phyloP scores from a whole-genome alignment of 2,888 invertebrate genomes.

The Sphaerophoria taeniata region DNA sequence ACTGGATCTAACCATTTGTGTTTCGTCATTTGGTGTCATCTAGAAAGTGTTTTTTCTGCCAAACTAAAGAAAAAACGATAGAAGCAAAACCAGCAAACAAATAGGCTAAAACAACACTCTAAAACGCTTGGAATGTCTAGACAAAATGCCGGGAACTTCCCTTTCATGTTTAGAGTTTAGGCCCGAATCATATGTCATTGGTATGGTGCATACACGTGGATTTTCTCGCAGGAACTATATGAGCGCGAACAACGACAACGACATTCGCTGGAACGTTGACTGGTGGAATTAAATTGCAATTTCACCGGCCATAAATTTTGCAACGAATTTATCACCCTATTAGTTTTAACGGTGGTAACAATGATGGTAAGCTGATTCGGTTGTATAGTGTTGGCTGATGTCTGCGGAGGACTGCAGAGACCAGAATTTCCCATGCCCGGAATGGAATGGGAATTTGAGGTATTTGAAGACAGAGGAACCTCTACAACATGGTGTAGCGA shows the following conservation, averaged over 20 bases:
- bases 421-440: background rate
- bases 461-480: conserved; percentile 25
- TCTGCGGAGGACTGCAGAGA: conserved; percentile 1
- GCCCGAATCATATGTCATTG: conserved; percentile 46
- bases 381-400: conserved; percentile 47
- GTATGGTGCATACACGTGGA: conserved; percentile 38
- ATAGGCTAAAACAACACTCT: conserved; percentile 60
- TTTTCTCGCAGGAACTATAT: conserved; percentile 39
- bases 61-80: conserved; percentile 36
- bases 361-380: conserved; percentile 61
- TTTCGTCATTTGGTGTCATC: conserved; percentile 46
- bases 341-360: conserved; percentile 72
- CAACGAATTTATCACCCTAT: conserved; percentile 72
- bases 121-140: conserved; percentile 61
- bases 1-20: conserved; percentile 60
- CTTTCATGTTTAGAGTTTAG: conserved; percentile 4
- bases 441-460: conserved; percentile 7
- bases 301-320: conserved; percentile 73
- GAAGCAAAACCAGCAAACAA: conserved; percentile 52
- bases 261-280: conserved; percentile 36
- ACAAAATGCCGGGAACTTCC: conserved; percentile 47
- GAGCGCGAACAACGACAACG: background rate
- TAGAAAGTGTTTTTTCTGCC: background rate
- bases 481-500: too few relatives aligned
- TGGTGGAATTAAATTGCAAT: conserved; percentile 70